phyloP scores from a whole-genome alignment of 1,140 invertebrate species.

The Aphaenogaster ashmeadi region DNA sequence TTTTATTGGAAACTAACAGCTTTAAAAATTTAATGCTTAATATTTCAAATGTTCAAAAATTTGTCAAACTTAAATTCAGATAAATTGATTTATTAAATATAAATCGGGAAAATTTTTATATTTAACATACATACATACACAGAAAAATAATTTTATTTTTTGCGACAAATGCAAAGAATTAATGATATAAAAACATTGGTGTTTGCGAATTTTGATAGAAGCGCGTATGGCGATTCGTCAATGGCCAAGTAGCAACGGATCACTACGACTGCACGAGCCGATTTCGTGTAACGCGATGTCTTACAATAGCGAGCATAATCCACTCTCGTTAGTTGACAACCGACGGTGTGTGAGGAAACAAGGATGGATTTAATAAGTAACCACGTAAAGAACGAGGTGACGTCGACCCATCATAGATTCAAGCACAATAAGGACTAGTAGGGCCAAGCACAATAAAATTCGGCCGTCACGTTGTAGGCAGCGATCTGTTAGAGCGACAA shows the following conservation, averaged over 20 bases:
- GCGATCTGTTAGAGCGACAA: slow-evolving; percentile 86
- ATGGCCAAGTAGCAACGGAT: slow-evolving; percentile 65
- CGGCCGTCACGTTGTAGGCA: slow-evolving; percentile 86
- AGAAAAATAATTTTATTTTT: slow-evolving; percentile 6
- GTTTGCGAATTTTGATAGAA: neutral
- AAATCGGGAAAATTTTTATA: neutral
- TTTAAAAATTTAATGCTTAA: slow-evolving; percentile 4
- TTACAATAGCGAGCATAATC: slow-evolving; percentile 64
- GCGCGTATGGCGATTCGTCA: slow-evolving; percentile 9
- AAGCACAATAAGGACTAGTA: slow-evolving; percentile 87
- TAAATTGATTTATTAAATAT: slow-evolving; percentile 27
- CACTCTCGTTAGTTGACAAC: slow-evolving; percentile 65
- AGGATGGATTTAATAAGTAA: slow-evolving; percentile 60
- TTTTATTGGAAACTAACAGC: neutral
- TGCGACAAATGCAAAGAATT: slow-evolving; percentile 3
- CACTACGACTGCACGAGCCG: slow-evolving; percentile 58
- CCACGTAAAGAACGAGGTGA: slow-evolving; percentile 77
- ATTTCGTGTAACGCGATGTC: slow-evolving; percentile 72
- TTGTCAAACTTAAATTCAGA: neutral
- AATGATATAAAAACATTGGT: neutral
- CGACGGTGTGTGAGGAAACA: slow-evolving; percentile 51
- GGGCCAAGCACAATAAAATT: slow-evolving; percentile 88
- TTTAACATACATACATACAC: neutral
- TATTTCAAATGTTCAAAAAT: slow-evolving; percentile 12
- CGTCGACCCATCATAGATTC: slow-evolving; percentile 85